phyloP scores from a whole-genome alignment of 2,888 invertebrate species.

The Caenorhabditis afra region DNA sequence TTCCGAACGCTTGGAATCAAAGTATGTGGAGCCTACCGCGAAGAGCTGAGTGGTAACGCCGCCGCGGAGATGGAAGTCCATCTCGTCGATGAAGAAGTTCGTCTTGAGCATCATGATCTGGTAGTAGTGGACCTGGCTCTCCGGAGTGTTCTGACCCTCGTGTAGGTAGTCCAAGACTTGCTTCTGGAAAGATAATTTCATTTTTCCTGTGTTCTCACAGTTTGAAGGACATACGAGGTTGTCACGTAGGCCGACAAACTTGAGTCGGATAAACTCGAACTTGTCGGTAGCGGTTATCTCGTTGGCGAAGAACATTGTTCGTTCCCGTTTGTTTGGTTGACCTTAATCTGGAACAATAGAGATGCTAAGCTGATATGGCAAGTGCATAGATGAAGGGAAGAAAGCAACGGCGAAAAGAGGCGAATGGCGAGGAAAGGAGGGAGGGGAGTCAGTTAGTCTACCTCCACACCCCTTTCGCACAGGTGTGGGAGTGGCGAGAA shows the following conservation, averaged over 20 bases:
- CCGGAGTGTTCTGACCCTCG: conserved; percentile 1
- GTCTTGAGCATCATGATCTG: conserved; percentile 44
- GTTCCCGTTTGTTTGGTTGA: too few species aligned
- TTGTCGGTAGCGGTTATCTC: conserved; percentile 10
- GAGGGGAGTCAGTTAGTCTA: neutral
- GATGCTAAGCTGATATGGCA: conserved; percentile 2
- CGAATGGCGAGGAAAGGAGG: conserved; percentile 14
- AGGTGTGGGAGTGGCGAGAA: conserved; percentile 41
- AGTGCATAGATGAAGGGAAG: neutral
- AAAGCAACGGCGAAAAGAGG: neutral
- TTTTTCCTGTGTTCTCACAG: neutral
- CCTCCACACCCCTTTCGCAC: neutral
- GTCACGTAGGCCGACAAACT: conserved; percentile 31
- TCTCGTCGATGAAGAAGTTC: conserved; percentile 47
- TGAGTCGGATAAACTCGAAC: conserved; percentile 26
- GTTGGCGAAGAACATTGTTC: neutral
- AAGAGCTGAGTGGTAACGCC: conserved; percentile 21
- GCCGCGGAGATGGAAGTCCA: conserved; percentile 41
- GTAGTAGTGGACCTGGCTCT: conserved; percentile 27
- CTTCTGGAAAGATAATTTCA: conserved; percentile 19
- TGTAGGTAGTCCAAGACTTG: conserved; percentile 19
- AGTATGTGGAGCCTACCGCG: neutral
- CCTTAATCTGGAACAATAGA: too few species aligned
- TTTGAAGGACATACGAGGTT: conserved; percentile 20
- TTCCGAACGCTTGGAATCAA: neutral